phyloP scores from a whole-genome alignment of 2,888 invertebrate genomes.

The Lysandra coridon region DNA sequence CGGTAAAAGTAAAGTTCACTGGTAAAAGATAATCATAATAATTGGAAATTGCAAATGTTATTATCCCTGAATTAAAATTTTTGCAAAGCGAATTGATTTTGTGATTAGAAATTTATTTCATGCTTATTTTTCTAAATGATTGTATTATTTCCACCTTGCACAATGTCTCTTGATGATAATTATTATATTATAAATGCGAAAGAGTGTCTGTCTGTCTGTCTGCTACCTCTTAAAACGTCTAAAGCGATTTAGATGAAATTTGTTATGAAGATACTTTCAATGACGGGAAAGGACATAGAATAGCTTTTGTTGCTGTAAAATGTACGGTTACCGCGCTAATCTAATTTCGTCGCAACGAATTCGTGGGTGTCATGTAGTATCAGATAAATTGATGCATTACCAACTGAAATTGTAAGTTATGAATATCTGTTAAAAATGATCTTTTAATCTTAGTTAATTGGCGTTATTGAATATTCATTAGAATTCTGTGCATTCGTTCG shows the following conservation, averaged over 20 bases:
- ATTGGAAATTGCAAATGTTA: background rate
- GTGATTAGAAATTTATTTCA: background rate
- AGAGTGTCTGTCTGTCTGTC: too few relatives aligned
- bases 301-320: too few relatives aligned
- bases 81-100: background rate
- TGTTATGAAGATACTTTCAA: too few relatives aligned
- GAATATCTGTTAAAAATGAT: background rate
- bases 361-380: too few relatives aligned
- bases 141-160: background rate
- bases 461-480: background rate
- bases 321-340: too few relatives aligned
- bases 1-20: too few relatives aligned
- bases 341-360: too few relatives aligned
- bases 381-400: background rate
- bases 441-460: background rate
- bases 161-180: background rate
- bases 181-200: background rate
- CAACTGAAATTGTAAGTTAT: background rate
- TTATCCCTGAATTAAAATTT: background rate
- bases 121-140: background rate
- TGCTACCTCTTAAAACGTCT: too few relatives aligned
- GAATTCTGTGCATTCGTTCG: background rate
- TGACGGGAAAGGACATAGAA: too few relatives aligned
- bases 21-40: too few relatives aligned
- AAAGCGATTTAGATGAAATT: too few relatives aligned